Evolutionary conservation across 2,113 vertebrate genomes (phyloP), one percentile per base, ranked within the genome.

Genomic region (Seriola quinqueradiata): DNA sequence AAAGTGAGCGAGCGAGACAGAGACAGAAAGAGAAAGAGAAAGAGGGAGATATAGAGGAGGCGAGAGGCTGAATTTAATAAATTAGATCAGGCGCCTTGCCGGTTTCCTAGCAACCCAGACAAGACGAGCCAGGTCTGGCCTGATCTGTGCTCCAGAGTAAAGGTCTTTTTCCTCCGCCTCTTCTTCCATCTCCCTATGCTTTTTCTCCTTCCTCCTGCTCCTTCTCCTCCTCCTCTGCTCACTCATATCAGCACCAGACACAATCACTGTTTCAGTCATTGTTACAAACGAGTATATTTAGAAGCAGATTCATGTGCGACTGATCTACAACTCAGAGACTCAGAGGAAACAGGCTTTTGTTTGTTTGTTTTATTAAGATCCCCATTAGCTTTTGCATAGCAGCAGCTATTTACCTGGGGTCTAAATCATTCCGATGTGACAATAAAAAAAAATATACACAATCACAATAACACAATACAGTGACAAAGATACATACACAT

Each of bases 81-180:
- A 95, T 95, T 93, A 94, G 90, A 95, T 94, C 90, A 93, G 92
- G 92, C 88, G 79, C 92, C 91, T 87, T 83, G 88, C 77, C 78
- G 92, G 94, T 95, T 90, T 92, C 95, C 94, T 95, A 95, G 95
- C 94, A 95, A 95, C 95, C 83, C 81, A 86, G 85, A 79, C 81
- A 75, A 91, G 90, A 86, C 21, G 87, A 93, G 91, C 83, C 91
- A 79, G 83, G 92, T 89, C 89, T 93, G 90, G 92, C 89, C 90
- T 85, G 89, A 90, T 90, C 87, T 91, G 86, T 91, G 81, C 84
- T 90, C 82, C 87, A 85, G 82, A 83, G 91, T 85, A 92, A 90
- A 94, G 88, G 89, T 90, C 84, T 73, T 46, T 79, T 68, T 86
- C 79, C 78, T 88, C 71, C 66, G 7, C 66, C 60, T 85, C 79